Conservation (phyloP, 2,113 vertebrate genomes). For the Alectura lathami region DNA sequence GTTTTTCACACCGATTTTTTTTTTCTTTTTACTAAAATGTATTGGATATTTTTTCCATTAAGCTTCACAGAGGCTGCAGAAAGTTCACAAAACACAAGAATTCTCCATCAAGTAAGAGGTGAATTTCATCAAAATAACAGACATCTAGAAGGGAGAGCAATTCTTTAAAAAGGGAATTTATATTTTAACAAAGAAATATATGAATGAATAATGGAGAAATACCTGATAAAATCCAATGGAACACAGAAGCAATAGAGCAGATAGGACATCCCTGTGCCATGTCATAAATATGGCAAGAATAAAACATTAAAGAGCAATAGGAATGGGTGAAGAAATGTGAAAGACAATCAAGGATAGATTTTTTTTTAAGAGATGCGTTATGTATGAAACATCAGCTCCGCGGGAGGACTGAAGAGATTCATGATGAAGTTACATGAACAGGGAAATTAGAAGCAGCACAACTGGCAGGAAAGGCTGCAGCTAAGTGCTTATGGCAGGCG, state of each 20-base stretch:
- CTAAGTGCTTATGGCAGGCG: neutral
- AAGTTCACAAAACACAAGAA: neutral
- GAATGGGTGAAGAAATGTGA: neutral
- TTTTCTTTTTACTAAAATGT: neutral
- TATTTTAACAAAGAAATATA: neutral
- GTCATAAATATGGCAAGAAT: slow-evolving; percentile 27
- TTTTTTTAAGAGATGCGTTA: neutral
- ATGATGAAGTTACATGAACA: neutral
- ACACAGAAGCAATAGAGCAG: neutral
- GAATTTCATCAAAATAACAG: neutral
- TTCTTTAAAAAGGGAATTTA: neutral
- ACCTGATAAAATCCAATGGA: neutral
- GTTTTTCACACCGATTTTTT: too few relatives aligned
- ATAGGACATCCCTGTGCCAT: neutral
- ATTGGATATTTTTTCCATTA: neutral
- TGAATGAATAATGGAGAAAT: neutral
- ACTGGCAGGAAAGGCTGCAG: neutral
- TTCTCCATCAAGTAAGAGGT: neutral
- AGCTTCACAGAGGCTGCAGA: neutral
- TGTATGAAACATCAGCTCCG: neutral
- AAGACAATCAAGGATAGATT: neutral
- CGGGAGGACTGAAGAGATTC: neutral
- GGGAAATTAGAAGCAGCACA: neutral
- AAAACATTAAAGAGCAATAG: neutral
- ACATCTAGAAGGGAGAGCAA: neutral